Base-by-base conservation (phyloP, 2,113 vertebrate species). In the Vimba vimba region DNA sequence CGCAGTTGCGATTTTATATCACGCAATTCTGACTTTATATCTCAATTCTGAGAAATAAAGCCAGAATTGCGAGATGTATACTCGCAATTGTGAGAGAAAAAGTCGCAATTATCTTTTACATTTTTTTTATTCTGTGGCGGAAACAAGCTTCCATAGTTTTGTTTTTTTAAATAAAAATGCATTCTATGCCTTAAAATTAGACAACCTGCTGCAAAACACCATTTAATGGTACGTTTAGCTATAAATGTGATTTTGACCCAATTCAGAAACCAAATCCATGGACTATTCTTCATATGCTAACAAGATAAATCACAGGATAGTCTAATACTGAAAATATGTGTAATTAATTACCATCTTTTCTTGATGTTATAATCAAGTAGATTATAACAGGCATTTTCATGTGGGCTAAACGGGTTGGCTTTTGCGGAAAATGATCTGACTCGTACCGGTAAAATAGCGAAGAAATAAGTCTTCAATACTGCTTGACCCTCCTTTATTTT, bases 121-220 rank as follows among this genome's bases (percentile, higher is more conserved):
- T 39, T 39, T 39, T 39, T 39, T 39, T 39, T 39, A 39, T 43
- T 43, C 8, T 43, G 43, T 43, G 43, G 43, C 8, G 2, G 39
- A 43, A 43, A 43, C 43, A 43, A 43, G 43, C 43, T 43, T 43
- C 43, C 8, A 43, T 43, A 43, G 9, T 43, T 43, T 4, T 80
- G 33, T 73, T 83, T 76, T 57, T 12, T 17, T 47, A 21, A 10
- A 45, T 27, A 66, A 47, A 27, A 23, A n/a, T 43, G 60, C 60
- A 81, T 81, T 81, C 39, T 50, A 81, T 66, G 80, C 83, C 69
- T 85, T 82, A 76, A 81, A 57, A 55, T 36, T 9, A 9, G 25
- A 30, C 50, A 69, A 52, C 19, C 17, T 50, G 15, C 5, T 52
- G 17, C 10, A 66, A 81, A 57, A 50, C 60, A 50, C 12, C 39